A percentile compares a stretch with the other conserved stretches of the same genome.
Evolutionary conservation across 37 sponge, comb jelly and placozoan species (phyloP).

Genomic region (Ianthella basta): DNA sequence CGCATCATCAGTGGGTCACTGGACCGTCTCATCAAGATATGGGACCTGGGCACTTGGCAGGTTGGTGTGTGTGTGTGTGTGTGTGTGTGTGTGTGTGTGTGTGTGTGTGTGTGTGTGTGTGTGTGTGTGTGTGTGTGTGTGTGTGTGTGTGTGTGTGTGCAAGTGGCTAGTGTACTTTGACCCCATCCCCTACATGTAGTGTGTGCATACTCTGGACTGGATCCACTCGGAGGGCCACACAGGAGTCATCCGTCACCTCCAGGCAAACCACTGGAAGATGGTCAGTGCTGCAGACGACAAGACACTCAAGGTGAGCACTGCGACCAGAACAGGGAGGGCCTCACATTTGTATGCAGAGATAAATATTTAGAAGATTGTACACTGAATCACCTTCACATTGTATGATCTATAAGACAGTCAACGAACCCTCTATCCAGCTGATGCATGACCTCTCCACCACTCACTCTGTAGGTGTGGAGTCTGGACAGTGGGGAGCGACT

Average conservation of each 20-base stretch:
- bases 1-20: slow-evolving; percentile 94
- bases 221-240: slow-evolving; percentile 97
- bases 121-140: too few species aligned
- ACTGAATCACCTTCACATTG: too few species aligned
- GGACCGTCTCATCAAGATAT: slow-evolving; percentile 93
- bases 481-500: slow-evolving; percentile 84
- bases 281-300: slow-evolving; percentile 99
- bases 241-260: slow-evolving; percentile 93
- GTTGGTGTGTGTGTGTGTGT: slow-evolving; percentile 38
- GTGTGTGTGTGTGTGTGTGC: too few species aligned
- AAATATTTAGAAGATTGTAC: too few species aligned
- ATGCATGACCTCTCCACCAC: too few species aligned
- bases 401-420: too few species aligned
- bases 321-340: not conserved
- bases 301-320: slow-evolving; percentile 85
- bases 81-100: slow-evolving; percentile 27
- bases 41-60: slow-evolving; percentile 82
- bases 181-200: slow-evolving; percentile 49
- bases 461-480: slow-evolving; percentile 87
- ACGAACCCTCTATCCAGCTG: too few species aligned
- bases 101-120: not conserved
- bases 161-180: too few species aligned
- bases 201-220: slow-evolving; percentile 95
- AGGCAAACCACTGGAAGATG: slow-evolving; percentile 97
- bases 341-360: too few species aligned